Percentiles rank a stretch among this genome's conserved stretches.
Evolutionary conservation across 1,140 invertebrate species (phyloP).

Genomic region (Cherax quadricarinatus): DNA sequence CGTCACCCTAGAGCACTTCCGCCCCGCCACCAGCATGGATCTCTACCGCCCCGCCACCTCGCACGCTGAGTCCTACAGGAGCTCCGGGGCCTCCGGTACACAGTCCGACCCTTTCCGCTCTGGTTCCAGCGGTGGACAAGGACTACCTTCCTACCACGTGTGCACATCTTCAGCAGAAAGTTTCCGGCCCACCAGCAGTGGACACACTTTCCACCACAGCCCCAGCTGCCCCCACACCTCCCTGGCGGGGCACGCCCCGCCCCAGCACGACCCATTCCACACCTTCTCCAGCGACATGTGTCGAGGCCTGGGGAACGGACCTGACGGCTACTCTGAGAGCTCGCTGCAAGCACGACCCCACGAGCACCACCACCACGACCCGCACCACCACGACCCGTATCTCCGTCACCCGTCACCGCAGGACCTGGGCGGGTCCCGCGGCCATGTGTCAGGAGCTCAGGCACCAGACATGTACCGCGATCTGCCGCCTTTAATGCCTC

Average conservation of each 20-base stretch:
- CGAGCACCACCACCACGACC: constrained; percentile 73
- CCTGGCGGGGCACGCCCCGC: constrained; percentile 39
- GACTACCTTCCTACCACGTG: constrained; percentile 69
- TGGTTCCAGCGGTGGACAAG: constrained; percentile 35
- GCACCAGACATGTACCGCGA: constrained; percentile 70
- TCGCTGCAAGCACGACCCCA: constrained; percentile 44
- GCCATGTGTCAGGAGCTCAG: constrained; percentile 55
- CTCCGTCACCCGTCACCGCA: constrained; percentile 72
- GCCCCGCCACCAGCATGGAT: constrained; percentile 69
- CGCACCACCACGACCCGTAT: constrained; percentile 73
- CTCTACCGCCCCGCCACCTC: constrained; percentile 62
- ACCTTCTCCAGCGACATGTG: constrained; percentile 71
- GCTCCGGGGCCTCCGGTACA: constrained; percentile 36
- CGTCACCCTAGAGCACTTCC: constrained; percentile 71
- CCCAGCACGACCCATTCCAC: constrained; percentile 72
- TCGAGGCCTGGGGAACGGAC: constrained; percentile 58
- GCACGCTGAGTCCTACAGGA: constrained; percentile 50
- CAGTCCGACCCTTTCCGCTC: constrained; percentile 62
- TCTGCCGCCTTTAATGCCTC: constrained; percentile 71
- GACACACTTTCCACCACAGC: constrained; percentile 71
- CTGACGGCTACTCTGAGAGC: constrained; percentile 72
- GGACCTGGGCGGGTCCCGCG: constrained; percentile 65
- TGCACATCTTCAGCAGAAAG: constrained; percentile 55
- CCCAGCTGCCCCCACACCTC: constrained; percentile 72
- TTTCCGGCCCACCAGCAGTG: constrained; percentile 56